Evolutionary conservation across 2,888 invertebrate genomes (phyloP).

Genomic region (Empis livida): DNA sequence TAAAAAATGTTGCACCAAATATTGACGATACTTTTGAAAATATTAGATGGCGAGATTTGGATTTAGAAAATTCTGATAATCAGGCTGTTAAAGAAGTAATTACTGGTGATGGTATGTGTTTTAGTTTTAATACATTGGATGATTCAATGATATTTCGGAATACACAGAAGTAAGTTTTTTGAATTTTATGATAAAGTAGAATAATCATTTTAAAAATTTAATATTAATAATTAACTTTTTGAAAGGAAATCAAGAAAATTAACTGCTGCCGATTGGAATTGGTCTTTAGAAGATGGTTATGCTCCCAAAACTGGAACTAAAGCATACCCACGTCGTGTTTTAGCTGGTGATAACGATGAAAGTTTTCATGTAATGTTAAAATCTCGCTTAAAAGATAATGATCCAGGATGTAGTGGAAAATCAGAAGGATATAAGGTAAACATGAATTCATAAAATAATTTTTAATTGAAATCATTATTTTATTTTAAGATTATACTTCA

Average conservation of each 20-base stretch:
- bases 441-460: no score
- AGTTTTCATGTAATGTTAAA: background rate
- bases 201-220: no score
- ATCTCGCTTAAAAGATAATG: background rate
- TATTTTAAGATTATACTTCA: slow-evolving; percentile 44
- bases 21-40: background rate
- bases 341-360: slow-evolving; percentile 6
- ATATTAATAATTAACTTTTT: no score
- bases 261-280: slow-evolving; percentile 1
- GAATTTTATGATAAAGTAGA: no score
- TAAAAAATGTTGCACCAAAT: background rate
- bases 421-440: slow-evolving; percentile 19
- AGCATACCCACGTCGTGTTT: slow-evolving; percentile 3
- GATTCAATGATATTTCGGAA: slow-evolving; percentile 41
- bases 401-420: slow-evolving; percentile 13
- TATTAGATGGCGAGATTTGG: slow-evolving; percentile 1
- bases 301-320: background rate
- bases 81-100: slow-evolving; percentile 29
- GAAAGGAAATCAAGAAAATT: background rate
- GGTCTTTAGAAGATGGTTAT: slow-evolving; percentile 20
- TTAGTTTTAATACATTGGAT: slow-evolving; percentile 46
- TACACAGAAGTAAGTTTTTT: no score
- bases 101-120: slow-evolving; percentile 50
- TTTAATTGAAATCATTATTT: background rate
- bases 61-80: slow-evolving; percentile 39